Conservation (phyloP, 2,797 vertebrate genomes). For the Semotilus atromaculatus region DNA sequence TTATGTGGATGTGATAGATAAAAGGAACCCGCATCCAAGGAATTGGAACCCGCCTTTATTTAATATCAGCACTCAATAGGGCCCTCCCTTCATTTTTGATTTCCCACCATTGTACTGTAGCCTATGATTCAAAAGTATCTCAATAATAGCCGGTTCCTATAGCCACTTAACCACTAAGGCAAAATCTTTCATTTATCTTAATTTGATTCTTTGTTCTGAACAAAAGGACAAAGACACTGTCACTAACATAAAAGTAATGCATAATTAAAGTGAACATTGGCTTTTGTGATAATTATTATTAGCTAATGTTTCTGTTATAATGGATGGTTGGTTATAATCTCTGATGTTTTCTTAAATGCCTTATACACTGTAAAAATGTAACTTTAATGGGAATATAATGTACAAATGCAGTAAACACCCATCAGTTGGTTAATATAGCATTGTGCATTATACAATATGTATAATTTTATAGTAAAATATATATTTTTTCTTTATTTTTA, state of each 20-base stretch:
- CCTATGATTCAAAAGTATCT: neutral
- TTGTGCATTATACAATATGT: no score
- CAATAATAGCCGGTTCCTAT: neutral
- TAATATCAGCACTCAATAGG: slow-evolving; percentile 21
- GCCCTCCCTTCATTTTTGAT: neutral
- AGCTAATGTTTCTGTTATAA: neutral
- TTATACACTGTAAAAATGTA: neutral
- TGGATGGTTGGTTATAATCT: neutral
- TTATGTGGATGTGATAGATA: slow-evolving; percentile 11
- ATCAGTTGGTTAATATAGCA: neutral
- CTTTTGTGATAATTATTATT: neutral
- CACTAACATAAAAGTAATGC: neutral
- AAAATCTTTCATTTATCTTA: neutral
- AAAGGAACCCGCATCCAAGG: neutral
- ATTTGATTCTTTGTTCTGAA: slow-evolving; percentile 18
- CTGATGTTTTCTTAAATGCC: neutral
- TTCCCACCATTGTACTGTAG: neutral
- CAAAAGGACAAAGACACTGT: slow-evolving; percentile 12
- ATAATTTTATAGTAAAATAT: neutral
- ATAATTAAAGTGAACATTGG: neutral
- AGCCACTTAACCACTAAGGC: neutral
- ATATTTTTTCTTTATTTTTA: neutral
- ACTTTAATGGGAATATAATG: no score
- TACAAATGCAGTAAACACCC: neutral
- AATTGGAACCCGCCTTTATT: slow-evolving; percentile 13